phyloP scores from a whole-genome alignment of 2,113 vertebrate genomes.

The Himantopus leucocephalus region DNA sequence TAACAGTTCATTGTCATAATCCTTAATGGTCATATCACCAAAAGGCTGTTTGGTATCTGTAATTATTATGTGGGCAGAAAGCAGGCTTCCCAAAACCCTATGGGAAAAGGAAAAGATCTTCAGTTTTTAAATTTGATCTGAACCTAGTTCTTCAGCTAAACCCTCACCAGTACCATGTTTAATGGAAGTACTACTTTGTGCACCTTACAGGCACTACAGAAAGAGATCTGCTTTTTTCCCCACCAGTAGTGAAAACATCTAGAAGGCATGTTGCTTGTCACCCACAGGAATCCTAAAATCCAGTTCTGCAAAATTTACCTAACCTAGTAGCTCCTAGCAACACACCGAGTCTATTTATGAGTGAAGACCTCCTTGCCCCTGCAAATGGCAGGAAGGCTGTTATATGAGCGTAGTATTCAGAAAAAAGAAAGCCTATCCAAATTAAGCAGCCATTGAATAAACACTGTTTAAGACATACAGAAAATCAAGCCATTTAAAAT shows the following conservation, averaged over 20 bases:
- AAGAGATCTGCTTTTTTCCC: neutral
- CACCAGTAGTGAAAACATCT: accelerated
- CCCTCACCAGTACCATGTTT: accelerated
- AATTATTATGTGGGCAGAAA: constrained; percentile 95
- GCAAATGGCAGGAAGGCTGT: neutral
- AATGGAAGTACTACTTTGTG: neutral
- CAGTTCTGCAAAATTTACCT: neutral
- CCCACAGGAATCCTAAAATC: neutral
- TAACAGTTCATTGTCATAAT: constrained; percentile 91
- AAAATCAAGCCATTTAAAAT: neutral
- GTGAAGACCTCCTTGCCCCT: neutral
- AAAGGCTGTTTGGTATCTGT: constrained; percentile 94
- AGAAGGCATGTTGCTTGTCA: neutral
- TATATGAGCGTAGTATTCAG: neutral
- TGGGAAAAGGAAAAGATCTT: neutral
- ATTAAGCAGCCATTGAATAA: neutral
- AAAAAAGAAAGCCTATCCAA: neutral
- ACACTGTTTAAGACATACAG: neutral
- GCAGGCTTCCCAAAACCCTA: constrained; percentile 94
- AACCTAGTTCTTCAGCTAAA: neutral
- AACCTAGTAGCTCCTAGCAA: neutral
- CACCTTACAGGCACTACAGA: neutral
- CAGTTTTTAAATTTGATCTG: neutral
- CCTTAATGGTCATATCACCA: constrained; percentile 86
- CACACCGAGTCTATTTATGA: neutral